Conservation (phyloP, 2,888 invertebrate species). For the Meloe dianella region DNA sequence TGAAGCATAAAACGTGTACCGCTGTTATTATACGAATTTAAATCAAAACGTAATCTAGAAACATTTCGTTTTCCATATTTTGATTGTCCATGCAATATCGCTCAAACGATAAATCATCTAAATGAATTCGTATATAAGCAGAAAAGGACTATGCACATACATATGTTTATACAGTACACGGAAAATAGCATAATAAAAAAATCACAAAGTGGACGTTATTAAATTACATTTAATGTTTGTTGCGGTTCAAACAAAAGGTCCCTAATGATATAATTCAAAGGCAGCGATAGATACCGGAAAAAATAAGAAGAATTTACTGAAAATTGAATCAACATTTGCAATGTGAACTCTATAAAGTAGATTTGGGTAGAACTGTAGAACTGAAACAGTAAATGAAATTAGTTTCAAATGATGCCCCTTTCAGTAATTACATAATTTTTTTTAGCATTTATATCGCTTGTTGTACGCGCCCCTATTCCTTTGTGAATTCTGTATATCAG, state of each 20-base stretch:
- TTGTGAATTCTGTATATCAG: too few species aligned
- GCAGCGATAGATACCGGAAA: background rate
- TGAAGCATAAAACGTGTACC: constrained; percentile 34
- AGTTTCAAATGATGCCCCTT: too few species aligned
- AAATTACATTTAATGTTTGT: constrained; percentile 39
- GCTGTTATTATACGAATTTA: constrained; percentile 32
- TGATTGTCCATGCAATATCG: constrained; percentile 46
- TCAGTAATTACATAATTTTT: too few species aligned
- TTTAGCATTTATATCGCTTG: too few species aligned
- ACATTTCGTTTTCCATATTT: constrained; percentile 45
- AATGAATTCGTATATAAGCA: constrained; percentile 37
- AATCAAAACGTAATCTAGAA: constrained; percentile 46
- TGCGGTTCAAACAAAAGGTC: constrained; percentile 19
- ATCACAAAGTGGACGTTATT: constrained; percentile 38
- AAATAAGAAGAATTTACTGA: background rate
- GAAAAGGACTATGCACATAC: background rate
- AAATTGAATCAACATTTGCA: background rate
- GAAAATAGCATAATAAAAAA: constrained; percentile 25
- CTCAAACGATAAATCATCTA: constrained; percentile 45
- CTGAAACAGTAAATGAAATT: too few species aligned
- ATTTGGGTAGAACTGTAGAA: too few species aligned
- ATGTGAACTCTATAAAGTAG: background rate
- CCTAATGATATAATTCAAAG: constrained; percentile 10
- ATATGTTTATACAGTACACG: background rate
- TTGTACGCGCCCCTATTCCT: too few species aligned